These are phyloP conservation scores for Magallana angulata DNA, from an alignment of 1,140 invertebrate species.

Conservation along the genomic window DNA sequence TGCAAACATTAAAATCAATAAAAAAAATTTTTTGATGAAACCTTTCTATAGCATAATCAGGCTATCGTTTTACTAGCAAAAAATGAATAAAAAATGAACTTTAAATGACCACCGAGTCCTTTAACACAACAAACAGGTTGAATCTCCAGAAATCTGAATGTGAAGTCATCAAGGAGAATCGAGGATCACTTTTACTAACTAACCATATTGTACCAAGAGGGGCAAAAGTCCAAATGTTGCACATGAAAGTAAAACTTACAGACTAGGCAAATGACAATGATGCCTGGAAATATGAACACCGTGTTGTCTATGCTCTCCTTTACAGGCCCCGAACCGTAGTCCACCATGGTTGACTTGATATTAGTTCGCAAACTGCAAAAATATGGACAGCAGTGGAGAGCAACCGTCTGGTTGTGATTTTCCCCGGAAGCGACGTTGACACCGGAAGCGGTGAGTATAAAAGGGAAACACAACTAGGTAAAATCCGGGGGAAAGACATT, in stretches of 20 bases:
- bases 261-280: conserved; percentile 86
- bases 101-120: too few relatives aligned
- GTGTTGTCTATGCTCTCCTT: conserved; percentile 90
- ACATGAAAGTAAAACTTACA: conserved; percentile 81
- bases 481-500: not conserved
- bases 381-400: not conserved
- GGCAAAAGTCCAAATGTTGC: not conserved
- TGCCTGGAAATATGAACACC: conserved; percentile 88
- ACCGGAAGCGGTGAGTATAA: not conserved
- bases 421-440: conserved; percentile 31
- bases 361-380: not conserved
- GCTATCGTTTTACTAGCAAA: too few relatives aligned
- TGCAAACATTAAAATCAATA: too few relatives aligned
- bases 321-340: conserved; percentile 83
- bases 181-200: not conserved
- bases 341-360: conserved; percentile 61
- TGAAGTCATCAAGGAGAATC: too few relatives aligned
- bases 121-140: too few relatives aligned
- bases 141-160: too few relatives aligned
- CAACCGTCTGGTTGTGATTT: conserved; percentile 23
- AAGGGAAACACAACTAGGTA: not conserved
- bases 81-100: too few relatives aligned
- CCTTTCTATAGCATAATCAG: too few relatives aligned
- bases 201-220: not conserved
- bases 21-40: too few relatives aligned